Evolutionary conservation across 2,888 invertebrate species (phyloP), one percentile per base, ranked within the genome.

Genomic region (Drosophila demipolita): DNA sequence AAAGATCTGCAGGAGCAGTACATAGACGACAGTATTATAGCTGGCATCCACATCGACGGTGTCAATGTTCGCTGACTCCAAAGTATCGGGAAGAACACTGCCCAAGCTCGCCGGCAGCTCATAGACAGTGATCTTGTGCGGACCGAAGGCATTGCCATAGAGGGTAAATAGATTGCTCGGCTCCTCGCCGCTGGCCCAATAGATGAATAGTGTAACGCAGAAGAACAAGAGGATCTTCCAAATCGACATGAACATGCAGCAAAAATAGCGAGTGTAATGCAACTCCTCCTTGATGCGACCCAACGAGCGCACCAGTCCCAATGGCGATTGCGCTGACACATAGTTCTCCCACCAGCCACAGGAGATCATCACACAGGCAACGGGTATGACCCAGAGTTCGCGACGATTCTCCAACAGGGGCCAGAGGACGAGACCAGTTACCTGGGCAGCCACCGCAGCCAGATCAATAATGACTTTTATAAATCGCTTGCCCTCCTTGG

Each of bases 301-400:
- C 86, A 97, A 94, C 50, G 95, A 95, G 91, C 96, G 96, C 55
- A 98, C 95, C 36, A 93, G 38, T 0, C 92, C 96, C 75, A 98
- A 95, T 0, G 97, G 96, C 66, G 98, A 98, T 86, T 97, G 95
- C 67, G 95, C 95, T 67, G 97, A 97, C 1, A 98, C 97, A 91
- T 97, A 99, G 93, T 99, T 99, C 93, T 99, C 99, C 99, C 99
- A 99, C 98, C 99, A 99, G 32, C 98, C 97, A 45, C 97, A 95
- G 0, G 99, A 99, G 76, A 98, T 96, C 86, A 98, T 95, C 63
- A 98, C 93, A 42, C 98, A 95, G 0, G 98, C 95, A 0, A 97
- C 94, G 0, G 99, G 98, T 82, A 99, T 97, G 52, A 98, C 94
- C 97, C 97, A 98, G 45, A 97, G 93, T 60, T 95, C 95, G 0